Evolutionary conservation across 2,113 vertebrate species (phyloP).

Genomic region (Corythaixoides concolor): DNA sequence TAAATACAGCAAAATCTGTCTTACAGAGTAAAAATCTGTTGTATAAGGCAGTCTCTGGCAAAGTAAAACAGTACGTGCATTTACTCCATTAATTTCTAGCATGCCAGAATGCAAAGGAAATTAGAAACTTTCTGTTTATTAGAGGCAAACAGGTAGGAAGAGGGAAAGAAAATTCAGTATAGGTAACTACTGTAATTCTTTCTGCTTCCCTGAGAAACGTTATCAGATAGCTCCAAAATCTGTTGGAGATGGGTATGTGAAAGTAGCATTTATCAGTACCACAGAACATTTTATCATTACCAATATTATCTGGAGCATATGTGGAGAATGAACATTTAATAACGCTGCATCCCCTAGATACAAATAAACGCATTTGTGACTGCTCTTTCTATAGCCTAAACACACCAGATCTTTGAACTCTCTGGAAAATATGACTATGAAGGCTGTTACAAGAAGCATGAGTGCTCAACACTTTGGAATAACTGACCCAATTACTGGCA

Average conservation of each 20-base stretch:
- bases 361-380: neutral
- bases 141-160: slow-evolving; percentile 15
- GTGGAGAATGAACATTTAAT: neutral
- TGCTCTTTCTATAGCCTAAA: neutral
- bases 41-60: slow-evolving; percentile 52
- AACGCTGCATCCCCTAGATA: neutral
- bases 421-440: neutral
- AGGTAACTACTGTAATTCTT: neutral
- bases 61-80: slow-evolving; percentile 10
- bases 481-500: neutral
- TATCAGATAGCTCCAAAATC: neutral
- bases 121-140: neutral
- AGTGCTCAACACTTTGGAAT: neutral
- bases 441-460: neutral
- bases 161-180: neutral
- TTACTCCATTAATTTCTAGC: slow-evolving; percentile 46
- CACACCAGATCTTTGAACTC: neutral
- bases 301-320: neutral
- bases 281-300: neutral
- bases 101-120: neutral
- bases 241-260: neutral
- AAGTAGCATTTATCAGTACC: neutral
- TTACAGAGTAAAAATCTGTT: slow-evolving; percentile 65
- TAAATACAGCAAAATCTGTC: slow-evolving; percentile 65
- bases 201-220: neutral